Percentiles rank a stretch among this genome's conserved stretches.
Evolutionary conservation across 1,140 invertebrate genomes (phyloP).

Genomic region (Zeugodacus cucurbitae): DNA sequence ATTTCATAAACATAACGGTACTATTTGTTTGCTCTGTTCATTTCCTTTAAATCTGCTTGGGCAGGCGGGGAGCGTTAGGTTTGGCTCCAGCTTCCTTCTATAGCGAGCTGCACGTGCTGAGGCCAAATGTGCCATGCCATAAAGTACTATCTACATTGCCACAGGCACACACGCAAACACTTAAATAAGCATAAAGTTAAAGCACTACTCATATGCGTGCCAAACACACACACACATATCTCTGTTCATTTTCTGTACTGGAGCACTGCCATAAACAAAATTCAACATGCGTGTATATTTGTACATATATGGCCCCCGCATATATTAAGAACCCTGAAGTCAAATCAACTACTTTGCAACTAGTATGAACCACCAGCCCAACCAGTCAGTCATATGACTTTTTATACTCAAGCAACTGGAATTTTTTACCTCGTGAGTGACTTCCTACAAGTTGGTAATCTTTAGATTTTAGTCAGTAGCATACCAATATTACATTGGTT

Average conservation of each 20-base stretch:
- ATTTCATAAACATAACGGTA: background rate
- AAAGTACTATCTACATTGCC: constrained; percentile 19
- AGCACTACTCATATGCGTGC: background rate
- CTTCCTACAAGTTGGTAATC: too few relatives aligned
- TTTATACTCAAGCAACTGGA: too few relatives aligned
- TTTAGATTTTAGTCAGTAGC: too few relatives aligned
- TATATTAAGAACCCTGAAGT: too few relatives aligned
- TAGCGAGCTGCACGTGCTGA: background rate
- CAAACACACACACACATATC: background rate
- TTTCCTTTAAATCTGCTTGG: background rate
- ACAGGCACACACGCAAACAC: constrained; percentile 13
- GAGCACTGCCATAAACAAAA: too few relatives aligned
- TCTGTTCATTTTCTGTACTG: background rate
- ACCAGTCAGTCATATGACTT: too few relatives aligned
- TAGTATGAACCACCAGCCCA: too few relatives aligned
- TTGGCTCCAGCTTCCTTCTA: background rate
- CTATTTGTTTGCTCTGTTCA: background rate
- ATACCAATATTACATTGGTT: too few relatives aligned
- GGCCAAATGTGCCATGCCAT: background rate
- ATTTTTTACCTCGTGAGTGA: too few relatives aligned
- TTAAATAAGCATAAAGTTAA: constrained; percentile 24
- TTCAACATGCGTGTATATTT: too few relatives aligned
- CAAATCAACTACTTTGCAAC: too few relatives aligned
- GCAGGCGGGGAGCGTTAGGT: background rate
- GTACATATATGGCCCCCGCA: background rate